These are phyloP conservation scores for Palloptera scutellata DNA, from an alignment of 2,888 invertebrate species.

Conservation along the genomic window DNA sequence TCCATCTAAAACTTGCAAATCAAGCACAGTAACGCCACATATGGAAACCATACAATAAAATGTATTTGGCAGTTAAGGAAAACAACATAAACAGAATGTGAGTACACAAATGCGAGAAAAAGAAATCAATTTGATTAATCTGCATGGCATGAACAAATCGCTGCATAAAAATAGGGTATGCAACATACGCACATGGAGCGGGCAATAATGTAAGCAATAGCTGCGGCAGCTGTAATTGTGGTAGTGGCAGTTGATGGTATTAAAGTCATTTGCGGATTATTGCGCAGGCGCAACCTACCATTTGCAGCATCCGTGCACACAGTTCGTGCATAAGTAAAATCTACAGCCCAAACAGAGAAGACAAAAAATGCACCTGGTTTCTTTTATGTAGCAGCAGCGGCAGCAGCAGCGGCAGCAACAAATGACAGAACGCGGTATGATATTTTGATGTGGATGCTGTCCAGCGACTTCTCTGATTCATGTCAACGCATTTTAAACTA, in stretches of 20 bases:
- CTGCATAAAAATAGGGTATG: background rate
- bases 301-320: background rate
- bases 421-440: constrained; percentile 11
- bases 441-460: too few species aligned
- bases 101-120: background rate
- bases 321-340: background rate
- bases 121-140: constrained; percentile 15
- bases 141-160: constrained; percentile 13
- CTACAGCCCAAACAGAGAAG: background rate
- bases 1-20: too few species aligned
- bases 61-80: background rate
- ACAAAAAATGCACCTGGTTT: background rate
- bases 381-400: constrained; percentile 5
- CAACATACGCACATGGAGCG: background rate
- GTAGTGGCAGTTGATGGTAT: background rate
- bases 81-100: background rate
- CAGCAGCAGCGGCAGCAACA: constrained; percentile 16
- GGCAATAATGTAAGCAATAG: constrained; percentile 17
- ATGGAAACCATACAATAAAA: too few species aligned
- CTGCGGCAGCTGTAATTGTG: background rate
- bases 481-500: background rate
- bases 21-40: too few species aligned
- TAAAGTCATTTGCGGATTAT: constrained; percentile 2
- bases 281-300: background rate
- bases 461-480: background rate